A percentile compares a stretch with the other conserved stretches of the same genome.
These are phyloP conservation scores for Batillaria attramentaria DNA, from an alignment of 1,140 invertebrate species.

Conservation along the genomic window DNA sequence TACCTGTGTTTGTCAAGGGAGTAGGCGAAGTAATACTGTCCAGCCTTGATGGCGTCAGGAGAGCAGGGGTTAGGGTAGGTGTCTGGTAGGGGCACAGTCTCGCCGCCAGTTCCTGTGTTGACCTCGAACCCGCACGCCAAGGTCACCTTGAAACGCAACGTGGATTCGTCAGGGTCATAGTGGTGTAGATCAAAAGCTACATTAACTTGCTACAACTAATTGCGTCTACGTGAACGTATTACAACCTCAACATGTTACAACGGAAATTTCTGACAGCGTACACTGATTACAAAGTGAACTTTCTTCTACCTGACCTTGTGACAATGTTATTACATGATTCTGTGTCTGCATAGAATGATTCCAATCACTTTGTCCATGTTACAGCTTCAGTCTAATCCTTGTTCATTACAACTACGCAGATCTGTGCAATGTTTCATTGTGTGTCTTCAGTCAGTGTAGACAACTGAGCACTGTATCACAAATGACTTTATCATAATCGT, in stretches of 20 bases:
- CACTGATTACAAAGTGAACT: no score
- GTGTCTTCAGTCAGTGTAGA: background rate
- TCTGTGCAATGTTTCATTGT: no score
- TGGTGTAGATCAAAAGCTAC: background rate
- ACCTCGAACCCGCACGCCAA: constrained; percentile 19
- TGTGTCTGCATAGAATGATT: no score
- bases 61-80: constrained; percentile 47
- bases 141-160: background rate
- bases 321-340: no score
- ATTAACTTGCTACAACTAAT: no score
- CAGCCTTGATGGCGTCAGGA: constrained; percentile 39
- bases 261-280: no score
- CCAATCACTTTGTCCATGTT: no score
- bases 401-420: no score
- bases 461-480: background rate
- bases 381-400: no score
- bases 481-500: background rate
- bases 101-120: background rate
- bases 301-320: no score
- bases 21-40: constrained; percentile 47
- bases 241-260: no score
- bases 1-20: constrained; percentile 44
- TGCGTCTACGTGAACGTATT: no score
- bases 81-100: background rate
- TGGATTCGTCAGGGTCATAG: background rate